Base-by-base conservation (phyloP, 1,140 invertebrate species). In the Monomorium pharaonis region DNA sequence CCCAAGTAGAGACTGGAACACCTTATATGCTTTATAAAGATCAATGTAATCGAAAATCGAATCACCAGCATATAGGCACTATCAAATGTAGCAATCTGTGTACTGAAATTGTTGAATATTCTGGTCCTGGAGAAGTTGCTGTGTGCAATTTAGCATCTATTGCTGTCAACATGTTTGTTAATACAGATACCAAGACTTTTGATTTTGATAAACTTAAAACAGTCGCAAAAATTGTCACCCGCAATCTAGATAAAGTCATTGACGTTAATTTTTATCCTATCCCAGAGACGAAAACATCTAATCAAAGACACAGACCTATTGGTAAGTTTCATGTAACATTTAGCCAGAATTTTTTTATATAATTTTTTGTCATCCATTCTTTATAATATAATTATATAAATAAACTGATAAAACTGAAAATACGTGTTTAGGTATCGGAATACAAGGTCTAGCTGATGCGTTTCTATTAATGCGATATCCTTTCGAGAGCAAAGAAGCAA, bases 1-100 rank as follows among this genome's bases (percentile, higher is more conserved):
- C 99, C 1, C 99, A 99, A 96, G 98, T 99, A 5, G 99, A 99
- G 96, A 99, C 99, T 21, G 99, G 99, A 37, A 99, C 98, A 21
- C 99, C 99, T 6, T 99, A 99, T 93, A 99, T 99, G 98, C 94
- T 99, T 0, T 99, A 99, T 93, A 99, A 99, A 95, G 99, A 99
- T 96, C 96, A 98, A 18, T 99, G 99, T 92, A 99, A 99, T 93
- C 95, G 97, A 10, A 99, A 99, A 95, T 98, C 98, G 70, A 99
- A 99, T 95, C 99, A 99, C 93, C 97, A 99, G 95, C 99, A 99
- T 95, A 94, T 99, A 24, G 99, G 99, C 37, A 99, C 99, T 6
- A 99, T 99, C 85, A 99, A 99, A 95, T 99, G 99, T 94, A 99
- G 98, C 86, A 99, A 99, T 95, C 95, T 99, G 18, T 99, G 99